phyloP scores from a whole-genome alignment of 2,888 invertebrate species.

The Volucella zonaria region DNA sequence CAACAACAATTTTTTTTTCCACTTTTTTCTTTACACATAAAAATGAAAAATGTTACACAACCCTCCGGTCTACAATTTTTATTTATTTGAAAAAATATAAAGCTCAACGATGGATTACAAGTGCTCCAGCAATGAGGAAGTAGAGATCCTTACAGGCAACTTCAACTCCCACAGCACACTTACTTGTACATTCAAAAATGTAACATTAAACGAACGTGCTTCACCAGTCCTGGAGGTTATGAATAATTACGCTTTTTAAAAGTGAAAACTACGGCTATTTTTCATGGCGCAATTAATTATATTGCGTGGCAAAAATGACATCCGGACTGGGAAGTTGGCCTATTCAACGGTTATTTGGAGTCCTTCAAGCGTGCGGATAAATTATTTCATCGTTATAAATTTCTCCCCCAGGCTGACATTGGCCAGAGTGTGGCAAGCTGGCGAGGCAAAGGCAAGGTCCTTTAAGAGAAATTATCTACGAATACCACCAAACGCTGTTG shows the following conservation, averaged over 20 bases:
- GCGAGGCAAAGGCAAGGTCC: not conserved
- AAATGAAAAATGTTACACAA: conserved; percentile 9
- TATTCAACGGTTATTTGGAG: conserved; percentile 66
- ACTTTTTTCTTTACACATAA: conserved; percentile 3
- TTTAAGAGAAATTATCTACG: conserved; percentile 32
- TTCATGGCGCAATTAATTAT: conserved; percentile 80
- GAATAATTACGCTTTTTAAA: conserved; percentile 71
- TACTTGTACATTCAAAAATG: conserved; percentile 23
- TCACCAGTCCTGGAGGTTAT: conserved; percentile 50
- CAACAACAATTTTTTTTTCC: not conserved
- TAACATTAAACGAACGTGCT: conserved; percentile 60
- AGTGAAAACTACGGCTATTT: conserved; percentile 68
- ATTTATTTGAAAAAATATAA: conserved; percentile 50
- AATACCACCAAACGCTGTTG: conserved; percentile 21
- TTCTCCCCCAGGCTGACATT: conserved; percentile 40
- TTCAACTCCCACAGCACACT: conserved; percentile 12
- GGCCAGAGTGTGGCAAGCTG: conserved; percentile 6
- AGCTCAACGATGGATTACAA: conserved; percentile 60
- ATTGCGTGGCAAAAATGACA: conserved; percentile 79
- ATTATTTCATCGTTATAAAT: conserved; percentile 37
- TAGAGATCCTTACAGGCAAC: conserved; percentile 28
- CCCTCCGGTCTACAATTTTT: not conserved
- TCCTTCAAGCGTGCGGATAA: conserved; percentile 39
- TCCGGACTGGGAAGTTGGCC: conserved; percentile 62
- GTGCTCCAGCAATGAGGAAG: conserved; percentile 27